Evolutionary conservation across 1,140 invertebrate genomes (phyloP), one percentile per base, ranked within the genome.

Genomic region (Monomorium pharaonis): DNA sequence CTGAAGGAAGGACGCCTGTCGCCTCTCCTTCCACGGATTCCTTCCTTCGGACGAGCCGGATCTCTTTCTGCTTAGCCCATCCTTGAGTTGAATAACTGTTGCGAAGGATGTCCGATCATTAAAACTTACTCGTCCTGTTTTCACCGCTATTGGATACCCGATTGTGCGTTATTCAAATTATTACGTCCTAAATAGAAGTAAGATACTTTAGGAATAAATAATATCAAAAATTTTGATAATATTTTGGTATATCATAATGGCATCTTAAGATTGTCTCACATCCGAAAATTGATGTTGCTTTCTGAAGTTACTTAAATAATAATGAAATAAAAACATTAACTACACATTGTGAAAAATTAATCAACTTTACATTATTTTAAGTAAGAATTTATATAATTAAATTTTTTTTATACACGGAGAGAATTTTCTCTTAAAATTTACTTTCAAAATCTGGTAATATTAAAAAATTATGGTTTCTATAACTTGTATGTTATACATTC

Each of bases 41-140:
- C 81, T 86, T 81, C 67, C 75, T 33, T 87, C 74, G 88, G 87
- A 89, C 86, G 72, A 90, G 88, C 86, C 69, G 65, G 88, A 90
- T 90, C 83, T 87, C 86, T 90, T 90, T 89, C 88, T 81, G 88
- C 88, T 90, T 87, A 80, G 85, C 58, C 14, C 54, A 47, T 87
- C 42, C 85, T 89, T 63, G 49, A 78, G 72, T 90, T 89, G 88
- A 90, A 87, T 90, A 89, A 90, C 89, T 90, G 75, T 89, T 90
- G 80, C 85, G 88, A 89, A 81, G 65, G 88, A 87, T 90, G 86
- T 87, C 76, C 83, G 74, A 87, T 83, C 81, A 90, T 90, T 90
- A 90, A 90, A 90, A 90, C 80, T 80, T 88, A 88, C 75, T 90
- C 86, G 80, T 87, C 60, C 21, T 42, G 76, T 74, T 88, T 30